Conservation (phyloP, 2,797 vertebrate genomes). For the Serranus cabrilla region DNA sequence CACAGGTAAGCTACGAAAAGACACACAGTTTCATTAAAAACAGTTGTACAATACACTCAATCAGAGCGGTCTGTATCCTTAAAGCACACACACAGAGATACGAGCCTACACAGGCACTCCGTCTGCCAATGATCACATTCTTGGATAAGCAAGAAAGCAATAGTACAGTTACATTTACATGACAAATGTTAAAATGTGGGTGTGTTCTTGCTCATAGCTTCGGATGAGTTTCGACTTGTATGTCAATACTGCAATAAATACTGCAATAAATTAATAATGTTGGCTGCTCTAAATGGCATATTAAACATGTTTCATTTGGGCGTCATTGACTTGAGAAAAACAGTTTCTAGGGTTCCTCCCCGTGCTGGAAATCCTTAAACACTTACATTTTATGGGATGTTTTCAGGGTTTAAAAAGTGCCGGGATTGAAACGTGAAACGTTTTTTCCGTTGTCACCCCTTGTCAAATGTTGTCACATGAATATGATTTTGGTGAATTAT, state of each 20-base stretch:
- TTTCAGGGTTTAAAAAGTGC: no score
- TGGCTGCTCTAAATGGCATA: background rate
- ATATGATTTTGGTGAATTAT: no score
- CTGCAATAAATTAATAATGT: no score
- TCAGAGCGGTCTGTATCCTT: background rate
- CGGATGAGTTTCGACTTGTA: slow-evolving; percentile 7
- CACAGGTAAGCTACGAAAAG: slow-evolving; percentile 86
- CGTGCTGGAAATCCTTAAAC: background rate
- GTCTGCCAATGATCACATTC: background rate
- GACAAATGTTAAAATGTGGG: slow-evolving; percentile 21
- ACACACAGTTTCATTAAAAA: background rate
- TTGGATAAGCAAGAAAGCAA: slow-evolving; percentile 5
- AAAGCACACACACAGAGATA: background rate
- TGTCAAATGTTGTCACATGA: no score
- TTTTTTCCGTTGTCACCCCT: no score
- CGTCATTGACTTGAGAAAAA: background rate
- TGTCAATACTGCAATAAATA: background rate
- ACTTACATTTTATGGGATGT: no score
- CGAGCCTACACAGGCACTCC: background rate
- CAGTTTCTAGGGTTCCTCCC: background rate
- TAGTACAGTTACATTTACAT: slow-evolving; percentile 4
- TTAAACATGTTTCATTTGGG: background rate
- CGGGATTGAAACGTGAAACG: no score
- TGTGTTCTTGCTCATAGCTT: slow-evolving; percentile 9
- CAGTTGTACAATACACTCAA: background rate